A percentile compares a stretch with the other conserved stretches of the same genome.
These are phyloP conservation scores for Archilochus colubris DNA, from an alignment of 2,113 vertebrate genomes.

Conservation along the genomic window DNA sequence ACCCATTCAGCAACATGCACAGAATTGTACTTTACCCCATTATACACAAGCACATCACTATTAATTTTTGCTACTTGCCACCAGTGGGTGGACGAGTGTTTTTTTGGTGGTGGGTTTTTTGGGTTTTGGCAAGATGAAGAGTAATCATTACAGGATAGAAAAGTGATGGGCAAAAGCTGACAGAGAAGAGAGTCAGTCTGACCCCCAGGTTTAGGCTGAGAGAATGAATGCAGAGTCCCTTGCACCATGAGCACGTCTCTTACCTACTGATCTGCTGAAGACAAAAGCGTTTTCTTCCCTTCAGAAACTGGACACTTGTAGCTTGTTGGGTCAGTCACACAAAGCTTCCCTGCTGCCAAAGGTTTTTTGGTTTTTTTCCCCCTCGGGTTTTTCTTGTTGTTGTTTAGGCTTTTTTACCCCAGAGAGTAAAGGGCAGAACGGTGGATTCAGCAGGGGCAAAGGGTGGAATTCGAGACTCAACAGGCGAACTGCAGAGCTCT, in stretches of 20 bases:
- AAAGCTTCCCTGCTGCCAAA: constrained; percentile 64
- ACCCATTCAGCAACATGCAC: not conserved
- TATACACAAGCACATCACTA: not conserved
- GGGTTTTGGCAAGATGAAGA: not conserved
- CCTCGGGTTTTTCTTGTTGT: constrained; percentile 45
- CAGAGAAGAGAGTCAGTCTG: not conserved
- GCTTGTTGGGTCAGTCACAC: constrained; percentile 47
- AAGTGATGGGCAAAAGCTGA: not conserved
- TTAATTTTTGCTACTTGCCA: not conserved
- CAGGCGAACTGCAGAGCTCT: constrained; percentile 12
- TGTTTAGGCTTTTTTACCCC: constrained; percentile 38
- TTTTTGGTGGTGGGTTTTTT: too few species aligned
- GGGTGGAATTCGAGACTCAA: constrained; percentile 49
- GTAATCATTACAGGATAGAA: not conserved
- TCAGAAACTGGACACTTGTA: constrained; percentile 57
- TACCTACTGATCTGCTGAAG: constrained; percentile 60
- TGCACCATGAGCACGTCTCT: constrained; percentile 2
- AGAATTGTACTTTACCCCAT: not conserved
- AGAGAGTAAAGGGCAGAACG: constrained; percentile 58
- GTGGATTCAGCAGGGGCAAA: constrained; percentile 54
- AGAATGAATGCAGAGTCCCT: not conserved
- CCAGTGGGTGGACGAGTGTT: rapidly evolving
- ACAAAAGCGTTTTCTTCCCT: constrained; percentile 63
- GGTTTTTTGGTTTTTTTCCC: not conserved
- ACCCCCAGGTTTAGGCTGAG: not conserved